Percentiles rank a stretch among this genome's conserved stretches.
These are phyloP conservation scores for Lagenorhynchus albirostris DNA, from an alignment of 2,113 vertebrate genomes.

Conservation along the genomic window DNA sequence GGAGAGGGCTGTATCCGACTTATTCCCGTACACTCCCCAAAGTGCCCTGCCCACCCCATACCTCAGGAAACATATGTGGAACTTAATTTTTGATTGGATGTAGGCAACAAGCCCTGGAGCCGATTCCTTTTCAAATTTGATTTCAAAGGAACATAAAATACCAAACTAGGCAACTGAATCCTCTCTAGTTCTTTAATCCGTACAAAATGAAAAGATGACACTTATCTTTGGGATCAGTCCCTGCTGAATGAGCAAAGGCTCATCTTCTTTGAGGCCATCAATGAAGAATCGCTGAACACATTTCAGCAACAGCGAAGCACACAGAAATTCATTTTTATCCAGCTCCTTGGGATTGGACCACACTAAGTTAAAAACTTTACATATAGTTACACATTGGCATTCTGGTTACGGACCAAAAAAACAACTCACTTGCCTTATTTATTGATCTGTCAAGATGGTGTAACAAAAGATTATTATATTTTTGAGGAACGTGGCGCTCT, in stretches of 20 bases:
- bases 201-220: conserved; percentile 39
- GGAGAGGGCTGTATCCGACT: background rate
- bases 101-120: background rate
- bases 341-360: conserved; percentile 79
- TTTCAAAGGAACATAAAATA: background rate
- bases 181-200: background rate
- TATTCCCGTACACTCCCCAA: background rate
- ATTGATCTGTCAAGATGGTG: conserved; percentile 76
- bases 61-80: background rate
- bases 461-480: conserved; percentile 69
- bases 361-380: background rate
- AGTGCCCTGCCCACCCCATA: too few relatives aligned
- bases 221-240: conserved; percentile 89
- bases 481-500: conserved; percentile 69
- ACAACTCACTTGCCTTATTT: conserved; percentile 70
- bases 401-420: fast-evolving
- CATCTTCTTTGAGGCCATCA: conserved; percentile 68
- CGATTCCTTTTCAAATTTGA: background rate
- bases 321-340: conserved; percentile 83
- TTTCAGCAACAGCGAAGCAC: conserved; percentile 83
- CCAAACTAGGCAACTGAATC: background rate
- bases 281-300: conserved; percentile 82
- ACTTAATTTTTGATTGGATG: background rate
- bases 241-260: conserved; percentile 80
- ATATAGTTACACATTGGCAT: background rate